Percentiles rank a stretch among this genome's conserved stretches.
Evolutionary conservation across 1,140 invertebrate genomes (phyloP).

Genomic region (Rhagoletis zephyria): DNA sequence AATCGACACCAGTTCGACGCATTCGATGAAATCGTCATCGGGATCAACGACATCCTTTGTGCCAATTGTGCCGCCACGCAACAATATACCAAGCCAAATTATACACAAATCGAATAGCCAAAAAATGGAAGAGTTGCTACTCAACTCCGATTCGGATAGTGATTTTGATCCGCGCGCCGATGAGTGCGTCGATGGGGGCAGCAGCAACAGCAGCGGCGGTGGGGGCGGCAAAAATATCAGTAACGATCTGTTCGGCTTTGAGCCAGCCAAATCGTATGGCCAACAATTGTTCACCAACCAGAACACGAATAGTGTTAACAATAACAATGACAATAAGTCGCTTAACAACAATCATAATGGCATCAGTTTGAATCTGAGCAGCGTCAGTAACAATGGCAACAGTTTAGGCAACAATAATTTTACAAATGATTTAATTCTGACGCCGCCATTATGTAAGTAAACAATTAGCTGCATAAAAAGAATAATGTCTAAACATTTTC

Average conservation of each 20-base stretch:
- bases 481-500: neutral
- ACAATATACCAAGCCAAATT: slow-evolving; percentile 77
- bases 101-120: slow-evolving; percentile 79
- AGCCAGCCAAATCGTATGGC: slow-evolving; percentile 73
- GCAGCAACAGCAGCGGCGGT: slow-evolving; percentile 67
- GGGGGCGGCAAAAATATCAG: slow-evolving; percentile 65
- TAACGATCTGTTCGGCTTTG: slow-evolving; percentile 71
- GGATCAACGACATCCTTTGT: slow-evolving; percentile 72
- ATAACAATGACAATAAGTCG: slow-evolving; percentile 67
- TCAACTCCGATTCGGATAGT: slow-evolving; percentile 85
- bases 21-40: slow-evolving; percentile 66
- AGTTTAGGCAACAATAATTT: slow-evolving; percentile 62
- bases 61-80: slow-evolving; percentile 80
- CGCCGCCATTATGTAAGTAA: slow-evolving; percentile 80
- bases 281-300: slow-evolving; percentile 70
- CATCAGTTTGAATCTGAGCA: slow-evolving; percentile 59
- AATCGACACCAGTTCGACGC: slow-evolving; percentile 69
- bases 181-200: slow-evolving; percentile 76
- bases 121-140: slow-evolving; percentile 85
- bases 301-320: slow-evolving; percentile 57
- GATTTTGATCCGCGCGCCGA: slow-evolving; percentile 85
- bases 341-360: slow-evolving; percentile 56
- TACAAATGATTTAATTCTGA: slow-evolving; percentile 68
- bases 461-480: no score
- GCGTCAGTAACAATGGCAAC: slow-evolving; percentile 59